phyloP scores from a whole-genome alignment of 1,140 invertebrate species.

The Aphelinus certus region DNA sequence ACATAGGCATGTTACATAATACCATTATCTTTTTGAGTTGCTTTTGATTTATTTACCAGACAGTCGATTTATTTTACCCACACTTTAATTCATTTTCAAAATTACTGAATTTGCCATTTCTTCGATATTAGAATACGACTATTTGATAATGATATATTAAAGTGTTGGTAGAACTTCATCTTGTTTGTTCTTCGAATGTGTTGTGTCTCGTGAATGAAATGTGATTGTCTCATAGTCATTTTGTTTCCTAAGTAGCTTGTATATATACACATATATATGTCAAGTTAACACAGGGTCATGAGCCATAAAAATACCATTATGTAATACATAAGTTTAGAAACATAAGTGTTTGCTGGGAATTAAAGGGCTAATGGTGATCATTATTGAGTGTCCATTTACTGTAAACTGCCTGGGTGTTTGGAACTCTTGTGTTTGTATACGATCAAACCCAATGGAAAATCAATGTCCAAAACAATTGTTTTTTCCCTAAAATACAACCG shows the following conservation, averaged over 20 bases:
- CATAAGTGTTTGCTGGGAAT: conserved; percentile 16
- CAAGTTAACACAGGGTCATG: conserved; percentile 20
- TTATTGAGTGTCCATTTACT: background rate
- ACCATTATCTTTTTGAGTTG: background rate
- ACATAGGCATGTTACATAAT: conserved; percentile 1
- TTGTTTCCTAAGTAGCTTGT: conserved; percentile 2
- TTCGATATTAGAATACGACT: too few species aligned
- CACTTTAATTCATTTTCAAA: too few species aligned
- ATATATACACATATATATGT: conserved; percentile 11
- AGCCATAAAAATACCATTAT: background rate
- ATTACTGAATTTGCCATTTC: too few species aligned
- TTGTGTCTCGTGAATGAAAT: too few species aligned
- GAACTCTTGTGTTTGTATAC: conserved; percentile 23
- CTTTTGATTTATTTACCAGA: background rate
- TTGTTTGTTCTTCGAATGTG: too few species aligned
- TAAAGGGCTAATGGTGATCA: conserved; percentile 32
- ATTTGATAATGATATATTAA: too few species aligned
- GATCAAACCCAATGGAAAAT: conserved; percentile 22
- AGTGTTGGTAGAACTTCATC: too few species aligned
- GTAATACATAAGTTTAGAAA: conserved; percentile 7
- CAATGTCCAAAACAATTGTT: conserved; percentile 3
- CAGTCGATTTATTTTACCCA: too few species aligned
- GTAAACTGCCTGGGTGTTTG: conserved; percentile 13
- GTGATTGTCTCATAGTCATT: background rate
- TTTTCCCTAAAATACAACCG: too few species aligned